phyloP scores from a whole-genome alignment of 1,140 invertebrate species.

The Drosophila parabipectinata region DNA sequence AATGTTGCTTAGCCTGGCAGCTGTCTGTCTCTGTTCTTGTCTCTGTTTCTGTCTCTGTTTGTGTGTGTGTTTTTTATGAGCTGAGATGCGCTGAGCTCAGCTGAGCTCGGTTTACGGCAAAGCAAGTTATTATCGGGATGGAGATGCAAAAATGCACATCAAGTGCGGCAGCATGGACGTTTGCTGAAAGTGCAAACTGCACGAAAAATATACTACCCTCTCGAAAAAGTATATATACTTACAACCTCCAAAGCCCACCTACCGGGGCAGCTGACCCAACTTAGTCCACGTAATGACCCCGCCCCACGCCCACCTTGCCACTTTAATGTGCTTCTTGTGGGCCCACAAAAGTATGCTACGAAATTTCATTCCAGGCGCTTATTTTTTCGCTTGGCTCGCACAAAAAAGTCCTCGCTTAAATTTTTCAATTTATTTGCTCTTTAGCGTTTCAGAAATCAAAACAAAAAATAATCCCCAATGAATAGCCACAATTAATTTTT shows the following conservation, averaged over 20 bases:
- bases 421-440: conserved; percentile 23
- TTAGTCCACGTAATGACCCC: background rate
- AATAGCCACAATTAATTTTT: conserved; percentile 17
- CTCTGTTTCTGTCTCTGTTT: conserved; percentile 41
- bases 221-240: conserved; percentile 1
- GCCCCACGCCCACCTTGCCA: conserved; percentile 1
- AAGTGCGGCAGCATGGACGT: conserved; percentile 32
- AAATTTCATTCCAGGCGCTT: conserved; percentile 9
- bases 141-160: conserved; percentile 48
- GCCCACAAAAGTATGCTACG: conserved; percentile 3
- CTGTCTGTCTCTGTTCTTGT: conserved; percentile 44
- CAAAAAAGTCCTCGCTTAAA: conserved; percentile 25
- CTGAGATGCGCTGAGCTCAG: conserved; percentile 12
- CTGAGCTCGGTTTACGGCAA: conserved; percentile 17
- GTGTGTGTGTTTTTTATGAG: conserved; percentile 31
- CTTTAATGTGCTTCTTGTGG: conserved; percentile 2
- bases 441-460: conserved; percentile 1
- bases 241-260: conserved; percentile 2
- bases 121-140: conserved; percentile 49
- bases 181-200: conserved; percentile 24
- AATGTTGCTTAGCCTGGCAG: conserved; percentile 62
- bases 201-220: conserved; percentile 13
- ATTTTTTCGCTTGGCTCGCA: conserved; percentile 25
- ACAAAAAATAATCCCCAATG: conserved; percentile 14
- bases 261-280: background rate